Conservation (phyloP, 53 echinoderm and acorn worm genomes). For the Astropecten irregularis region DNA sequence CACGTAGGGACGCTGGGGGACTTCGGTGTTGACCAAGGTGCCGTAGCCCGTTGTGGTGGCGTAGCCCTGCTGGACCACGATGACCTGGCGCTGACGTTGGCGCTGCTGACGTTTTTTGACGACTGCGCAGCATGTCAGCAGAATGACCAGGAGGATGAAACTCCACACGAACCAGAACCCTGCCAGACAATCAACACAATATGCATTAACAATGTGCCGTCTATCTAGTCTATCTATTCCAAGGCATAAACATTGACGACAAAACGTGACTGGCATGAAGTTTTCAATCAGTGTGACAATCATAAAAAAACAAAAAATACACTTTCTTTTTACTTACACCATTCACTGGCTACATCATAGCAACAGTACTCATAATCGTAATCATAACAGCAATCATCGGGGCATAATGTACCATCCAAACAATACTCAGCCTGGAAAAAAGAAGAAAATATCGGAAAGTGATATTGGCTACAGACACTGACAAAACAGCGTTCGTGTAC, state of each 20-base stretch:
- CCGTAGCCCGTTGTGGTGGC: slow-evolving; percentile 7
- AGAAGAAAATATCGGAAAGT: not conserved
- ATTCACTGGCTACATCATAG: not conserved
- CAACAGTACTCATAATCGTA: not conserved
- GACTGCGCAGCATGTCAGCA: slow-evolving; percentile 19
- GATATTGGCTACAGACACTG: too few species aligned
- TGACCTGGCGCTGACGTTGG: slow-evolving; percentile 21
- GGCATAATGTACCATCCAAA: not conserved
- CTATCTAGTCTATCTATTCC: too few species aligned
- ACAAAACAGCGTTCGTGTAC: too few species aligned
- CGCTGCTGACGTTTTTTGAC: not conserved
- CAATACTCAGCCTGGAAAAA: slow-evolving; percentile 6
- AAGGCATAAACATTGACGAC: not conserved
- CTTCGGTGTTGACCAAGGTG: slow-evolving; percentile 17
- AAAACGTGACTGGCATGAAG: too few species aligned
- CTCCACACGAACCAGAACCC: slow-evolving; percentile 57
- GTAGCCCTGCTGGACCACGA: slow-evolving; percentile 25
- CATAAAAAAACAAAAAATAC: too few species aligned
- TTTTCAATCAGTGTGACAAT: too few species aligned
- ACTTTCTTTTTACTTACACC: slow-evolving; percentile 59
- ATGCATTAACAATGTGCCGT: too few species aligned
- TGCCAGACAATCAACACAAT: not conserved
- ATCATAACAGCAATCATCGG: not conserved
- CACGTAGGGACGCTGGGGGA: not conserved
- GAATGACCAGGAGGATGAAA: not conserved